These are phyloP conservation scores for Elysia chlorotica DNA, from an alignment of 1,140 invertebrate genomes.

Conservation along the genomic window DNA sequence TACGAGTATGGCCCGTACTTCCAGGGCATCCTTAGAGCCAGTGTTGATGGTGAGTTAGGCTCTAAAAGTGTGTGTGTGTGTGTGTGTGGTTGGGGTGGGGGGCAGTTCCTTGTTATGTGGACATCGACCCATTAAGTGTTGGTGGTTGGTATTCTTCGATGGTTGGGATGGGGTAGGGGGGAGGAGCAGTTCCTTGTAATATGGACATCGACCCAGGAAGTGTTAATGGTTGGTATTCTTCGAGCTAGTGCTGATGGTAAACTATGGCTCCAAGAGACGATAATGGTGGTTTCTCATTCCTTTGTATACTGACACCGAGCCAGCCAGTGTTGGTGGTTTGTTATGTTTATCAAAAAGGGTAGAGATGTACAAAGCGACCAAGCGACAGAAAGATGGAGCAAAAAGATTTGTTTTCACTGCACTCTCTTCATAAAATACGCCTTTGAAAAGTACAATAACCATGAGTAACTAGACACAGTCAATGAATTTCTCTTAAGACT, in stretches of 20 bases:
- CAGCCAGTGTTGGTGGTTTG: no score
- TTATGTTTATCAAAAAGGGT: no score
- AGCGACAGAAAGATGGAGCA: no score
- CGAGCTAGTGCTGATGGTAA: not conserved
- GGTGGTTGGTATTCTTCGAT: not conserved
- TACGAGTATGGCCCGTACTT: slow-evolving; percentile 93
- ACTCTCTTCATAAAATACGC: not conserved
- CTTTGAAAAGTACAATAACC: not conserved
- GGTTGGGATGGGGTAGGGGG: not conserved
- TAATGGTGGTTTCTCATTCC: not conserved
- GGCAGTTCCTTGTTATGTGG: not conserved
- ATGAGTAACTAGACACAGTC: not conserved
- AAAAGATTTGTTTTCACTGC: not conserved
- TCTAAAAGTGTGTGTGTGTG: not conserved
- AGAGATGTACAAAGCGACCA: no score
- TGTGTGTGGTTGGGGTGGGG: no score
- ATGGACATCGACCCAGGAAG: no score
- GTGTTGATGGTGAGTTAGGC: slow-evolving; percentile 39
- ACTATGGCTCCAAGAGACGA: not conserved
- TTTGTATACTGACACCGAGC: no score
- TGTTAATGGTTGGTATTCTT: not conserved
- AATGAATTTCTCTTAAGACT: no score
- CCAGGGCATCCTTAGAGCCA: slow-evolving; percentile 66
- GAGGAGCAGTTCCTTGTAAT: no score
- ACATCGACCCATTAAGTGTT: not conserved